Conservation (phyloP, 2,888 invertebrate genomes). For the Drosophila meridionalis region DNA sequence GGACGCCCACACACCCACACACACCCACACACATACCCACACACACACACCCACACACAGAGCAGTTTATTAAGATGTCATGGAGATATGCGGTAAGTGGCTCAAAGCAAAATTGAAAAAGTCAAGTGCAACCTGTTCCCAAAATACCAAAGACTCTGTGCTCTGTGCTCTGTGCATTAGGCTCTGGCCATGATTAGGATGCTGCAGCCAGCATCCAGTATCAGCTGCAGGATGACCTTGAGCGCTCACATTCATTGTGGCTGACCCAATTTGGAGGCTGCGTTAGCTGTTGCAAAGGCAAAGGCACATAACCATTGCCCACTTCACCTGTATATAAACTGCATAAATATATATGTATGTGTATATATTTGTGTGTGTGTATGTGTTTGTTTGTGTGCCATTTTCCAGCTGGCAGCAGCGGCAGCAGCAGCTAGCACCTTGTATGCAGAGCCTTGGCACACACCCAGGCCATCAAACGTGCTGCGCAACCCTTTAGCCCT, state of each 20-base stretch:
- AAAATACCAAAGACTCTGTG: background rate
- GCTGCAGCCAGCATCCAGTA: background rate
- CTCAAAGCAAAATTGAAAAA: background rate
- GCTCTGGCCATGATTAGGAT: background rate
- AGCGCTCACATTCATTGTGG: constrained; percentile 25
- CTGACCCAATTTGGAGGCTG: constrained; percentile 62
- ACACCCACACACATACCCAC: constrained; percentile 1
- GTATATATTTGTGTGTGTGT: background rate
- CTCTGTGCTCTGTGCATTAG: too few relatives aligned
- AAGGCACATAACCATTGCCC: constrained; percentile 22
- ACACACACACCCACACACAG: constrained; percentile 22
- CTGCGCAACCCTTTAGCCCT: constrained; percentile 26
- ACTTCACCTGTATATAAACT: constrained; percentile 36
- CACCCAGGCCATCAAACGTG: constrained; percentile 38
- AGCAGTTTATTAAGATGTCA: constrained; percentile 72
- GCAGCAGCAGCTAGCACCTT: constrained; percentile 17
- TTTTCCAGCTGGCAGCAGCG: constrained; percentile 45
- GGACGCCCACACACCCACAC: background rate
- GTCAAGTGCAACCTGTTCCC: constrained; percentile 11
- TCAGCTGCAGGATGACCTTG: constrained; percentile 59
- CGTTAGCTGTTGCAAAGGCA: constrained; percentile 12
- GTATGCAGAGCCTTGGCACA: constrained; percentile 50
- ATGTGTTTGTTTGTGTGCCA: constrained; percentile 25
- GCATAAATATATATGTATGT: background rate
- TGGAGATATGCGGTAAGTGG: constrained; percentile 84